phyloP scores from a whole-genome alignment of 2,113 vertebrate genomes.

The Pachyramphus minor region DNA sequence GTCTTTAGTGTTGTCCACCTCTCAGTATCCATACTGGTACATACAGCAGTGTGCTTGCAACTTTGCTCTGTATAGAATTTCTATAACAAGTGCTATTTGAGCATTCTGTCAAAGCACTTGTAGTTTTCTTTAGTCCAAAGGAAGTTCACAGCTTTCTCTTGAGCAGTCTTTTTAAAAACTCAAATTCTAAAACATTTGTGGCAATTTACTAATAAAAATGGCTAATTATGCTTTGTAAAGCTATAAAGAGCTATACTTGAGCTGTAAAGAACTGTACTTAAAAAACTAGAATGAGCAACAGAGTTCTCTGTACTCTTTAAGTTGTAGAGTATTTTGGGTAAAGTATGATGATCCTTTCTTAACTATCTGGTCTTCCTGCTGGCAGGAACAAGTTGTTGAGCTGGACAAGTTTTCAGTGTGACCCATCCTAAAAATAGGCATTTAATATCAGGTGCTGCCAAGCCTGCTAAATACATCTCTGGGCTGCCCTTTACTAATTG shows the following conservation, averaged over 20 bases:
- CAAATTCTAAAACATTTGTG: neutral
- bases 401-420: neutral
- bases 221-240: neutral
- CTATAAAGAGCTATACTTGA: no score
- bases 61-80: neutral
- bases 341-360: neutral
- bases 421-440: neutral
- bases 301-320: neutral
- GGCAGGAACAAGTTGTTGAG: neutral
- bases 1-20: neutral
- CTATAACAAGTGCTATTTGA: neutral
- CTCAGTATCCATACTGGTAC: neutral
- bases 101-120: neutral
- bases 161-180: neutral
- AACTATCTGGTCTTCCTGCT: neutral
- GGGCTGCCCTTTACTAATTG: neutral
- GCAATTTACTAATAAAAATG: neutral
- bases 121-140: neutral
- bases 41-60: neutral
- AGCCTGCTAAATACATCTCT: accelerated
- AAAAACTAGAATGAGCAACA: neutral
- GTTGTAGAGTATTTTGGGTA: neutral
- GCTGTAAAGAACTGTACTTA: neutral
- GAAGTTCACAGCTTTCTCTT: neutral
- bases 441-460: neutral